phyloP scores from a whole-genome alignment of 1,140 invertebrate genomes.

The Popillia japonica region DNA sequence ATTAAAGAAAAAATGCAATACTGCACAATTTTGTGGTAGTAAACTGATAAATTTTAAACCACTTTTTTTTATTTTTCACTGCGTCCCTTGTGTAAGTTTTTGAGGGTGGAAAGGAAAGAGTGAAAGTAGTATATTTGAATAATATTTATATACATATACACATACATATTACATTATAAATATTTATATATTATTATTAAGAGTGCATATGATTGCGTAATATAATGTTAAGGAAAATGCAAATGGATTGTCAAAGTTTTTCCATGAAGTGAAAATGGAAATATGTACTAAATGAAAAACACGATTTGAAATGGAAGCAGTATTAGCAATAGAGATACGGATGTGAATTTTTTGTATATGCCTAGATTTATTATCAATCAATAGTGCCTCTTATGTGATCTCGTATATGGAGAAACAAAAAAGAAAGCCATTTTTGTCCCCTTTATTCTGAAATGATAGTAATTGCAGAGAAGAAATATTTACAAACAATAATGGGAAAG shows the following conservation, averaged over 20 bases:
- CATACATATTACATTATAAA: conserved; percentile 25
- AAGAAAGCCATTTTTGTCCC: conserved; percentile 16
- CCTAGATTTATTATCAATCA: conserved; percentile 47
- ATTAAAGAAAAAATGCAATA: background rate
- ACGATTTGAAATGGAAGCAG: conserved; percentile 18
- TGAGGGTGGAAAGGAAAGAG: background rate
- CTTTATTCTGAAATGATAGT: conserved; percentile 19
- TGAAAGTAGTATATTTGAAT: conserved; percentile 9
- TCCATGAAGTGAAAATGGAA: background rate
- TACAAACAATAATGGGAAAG: conserved; percentile 3
- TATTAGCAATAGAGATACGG: conserved; percentile 37
- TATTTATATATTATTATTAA: conserved; percentile 30
- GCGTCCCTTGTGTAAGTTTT: background rate
- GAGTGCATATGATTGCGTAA: conserved; percentile 4
- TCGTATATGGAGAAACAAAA: conserved; percentile 36
- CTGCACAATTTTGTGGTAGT: too few relatives aligned
- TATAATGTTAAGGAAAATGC: background rate
- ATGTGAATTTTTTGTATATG: conserved; percentile 20
- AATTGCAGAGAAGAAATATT: conserved; percentile 30
- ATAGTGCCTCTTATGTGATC: conserved; percentile 47
- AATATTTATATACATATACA: conserved; percentile 32
- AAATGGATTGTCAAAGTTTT: too few relatives aligned
- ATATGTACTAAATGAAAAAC: background rate
- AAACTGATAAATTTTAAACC: too few relatives aligned
- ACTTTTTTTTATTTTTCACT: background rate